Evolutionary conservation across 2,888 invertebrate species (phyloP), one percentile per base, ranked within the genome.

Genomic region (Ophonus ardosiacus): DNA sequence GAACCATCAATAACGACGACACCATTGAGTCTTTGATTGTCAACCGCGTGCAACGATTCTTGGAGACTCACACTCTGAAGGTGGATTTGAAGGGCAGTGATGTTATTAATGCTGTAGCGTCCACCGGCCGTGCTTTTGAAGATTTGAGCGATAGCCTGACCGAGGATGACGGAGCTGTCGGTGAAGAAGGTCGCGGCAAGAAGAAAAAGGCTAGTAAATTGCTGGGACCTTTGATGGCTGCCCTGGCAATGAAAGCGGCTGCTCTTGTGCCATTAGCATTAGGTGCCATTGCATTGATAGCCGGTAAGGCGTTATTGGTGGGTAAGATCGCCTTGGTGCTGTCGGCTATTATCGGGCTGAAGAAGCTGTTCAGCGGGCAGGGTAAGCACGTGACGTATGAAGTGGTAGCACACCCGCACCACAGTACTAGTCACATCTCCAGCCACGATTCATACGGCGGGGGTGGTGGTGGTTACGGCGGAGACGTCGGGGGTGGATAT

Each of bases 81-180:
- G 95, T 97, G 76, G 96, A 97, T 91, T 93, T 97, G 86, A 97
- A 97, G 91, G 97, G 97, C 86, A 94, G 95, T 88, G 97, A 97
- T 89, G 95, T 97, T 84, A 93, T 97, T 10, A 95, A 95, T 88
- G 95, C 96, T 21, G 96, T 97, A 82, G 94, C 95, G 87, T 95
- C 95, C 83, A 96, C 95, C 38, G 97, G 97, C 43, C 94, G 97
- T 87, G 96, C 96, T 86, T 92, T 97, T 85, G 95, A 96, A 89
- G 96, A 96, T 89, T 94, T 94, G 21, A 94, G 95, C 85, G 94
- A 95, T 76, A 93, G 93, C 17, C 92, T 94, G 84, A 92, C 93
- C 84, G 94, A 94, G 86, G 94, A 94, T 76, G 90, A 92, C 85
- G 91, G 90, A 85, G 90, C 91, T 76, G 91, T 92, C 80, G 92